A percentile compares a stretch with the other conserved stretches of the same genome.
Evolutionary conservation across 2,113 vertebrate genomes (phyloP).

Genomic region (Lonchura striata): DNA sequence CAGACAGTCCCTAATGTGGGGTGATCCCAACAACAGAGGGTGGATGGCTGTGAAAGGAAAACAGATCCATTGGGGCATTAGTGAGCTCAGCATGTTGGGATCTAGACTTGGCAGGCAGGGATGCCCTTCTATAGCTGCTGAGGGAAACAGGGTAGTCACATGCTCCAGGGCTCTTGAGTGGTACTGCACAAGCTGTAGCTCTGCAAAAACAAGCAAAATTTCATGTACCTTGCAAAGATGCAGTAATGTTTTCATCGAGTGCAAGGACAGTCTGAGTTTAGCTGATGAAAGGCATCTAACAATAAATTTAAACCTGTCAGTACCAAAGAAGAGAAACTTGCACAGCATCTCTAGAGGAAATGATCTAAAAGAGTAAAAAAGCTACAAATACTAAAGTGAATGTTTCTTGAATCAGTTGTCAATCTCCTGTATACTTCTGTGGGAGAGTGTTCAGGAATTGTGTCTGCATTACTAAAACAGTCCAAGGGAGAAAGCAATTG

Average conservation of each 20-base stretch:
- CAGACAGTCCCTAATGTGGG: background rate
- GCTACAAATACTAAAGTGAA: background rate
- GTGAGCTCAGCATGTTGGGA: background rate
- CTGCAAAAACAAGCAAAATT: background rate
- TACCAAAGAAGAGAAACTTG: background rate
- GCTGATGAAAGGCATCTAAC: background rate
- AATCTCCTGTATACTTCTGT: background rate
- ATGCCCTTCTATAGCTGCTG: background rate
- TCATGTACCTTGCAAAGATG: background rate
- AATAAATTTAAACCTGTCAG: background rate
- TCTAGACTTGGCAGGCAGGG: background rate
- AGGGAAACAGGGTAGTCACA: rapidly evolving
- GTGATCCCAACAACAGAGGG: background rate
- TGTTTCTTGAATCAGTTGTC: background rate
- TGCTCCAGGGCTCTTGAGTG: background rate
- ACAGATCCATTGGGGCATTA: background rate
- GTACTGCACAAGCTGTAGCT: background rate
- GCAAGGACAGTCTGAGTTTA: background rate
- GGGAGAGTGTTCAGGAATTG: background rate
- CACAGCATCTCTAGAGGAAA: background rate
- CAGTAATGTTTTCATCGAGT: background rate
- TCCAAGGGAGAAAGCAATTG: background rate
- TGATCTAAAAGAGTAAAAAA: background rate
- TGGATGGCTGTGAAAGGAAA: background rate
- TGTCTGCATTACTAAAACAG: background rate